Percentiles rank a stretch among this genome's conserved stretches.
phyloP scores from a whole-genome alignment of 64 coral and sea anemone species.

The Stichodactyla helianthus region DNA sequence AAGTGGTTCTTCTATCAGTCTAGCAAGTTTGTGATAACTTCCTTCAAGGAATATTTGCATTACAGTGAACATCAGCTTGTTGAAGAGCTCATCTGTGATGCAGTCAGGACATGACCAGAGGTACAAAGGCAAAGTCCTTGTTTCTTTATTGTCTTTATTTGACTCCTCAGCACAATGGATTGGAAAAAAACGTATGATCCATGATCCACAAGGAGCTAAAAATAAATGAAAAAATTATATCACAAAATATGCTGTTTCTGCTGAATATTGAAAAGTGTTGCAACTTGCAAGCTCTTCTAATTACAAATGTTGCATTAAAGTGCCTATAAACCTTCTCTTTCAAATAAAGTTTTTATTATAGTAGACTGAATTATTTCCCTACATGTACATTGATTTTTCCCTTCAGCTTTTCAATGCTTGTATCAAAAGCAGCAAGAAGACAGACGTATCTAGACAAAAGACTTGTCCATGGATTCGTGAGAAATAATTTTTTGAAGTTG shows the following conservation, averaged over 20 bases:
- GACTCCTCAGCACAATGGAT: background rate
- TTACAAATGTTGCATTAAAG: no score
- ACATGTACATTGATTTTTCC: no score
- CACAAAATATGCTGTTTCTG: background rate
- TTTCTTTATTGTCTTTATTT: background rate
- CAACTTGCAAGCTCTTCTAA: no score
- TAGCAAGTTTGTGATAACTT: background rate
- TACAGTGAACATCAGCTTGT: background rate
- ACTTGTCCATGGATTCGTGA: no score
- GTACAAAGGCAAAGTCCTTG: background rate
- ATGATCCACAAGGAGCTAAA: background rate
- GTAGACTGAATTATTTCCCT: no score
- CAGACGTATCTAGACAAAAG: no score
- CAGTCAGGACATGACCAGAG: conserved; percentile 2
- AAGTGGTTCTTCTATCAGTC: conserved; percentile 3
- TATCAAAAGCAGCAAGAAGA: no score
- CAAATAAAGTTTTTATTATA: no score
- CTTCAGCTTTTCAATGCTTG: no score
- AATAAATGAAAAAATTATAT: background rate
- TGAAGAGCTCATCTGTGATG: background rate
- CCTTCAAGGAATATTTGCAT: background rate
- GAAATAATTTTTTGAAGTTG: no score
- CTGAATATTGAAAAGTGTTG: no score
- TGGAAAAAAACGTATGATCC: conserved; percentile 17
- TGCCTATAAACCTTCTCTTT: no score